Percentiles rank a stretch among this genome's conserved stretches.
Conservation (phyloP, 2,113 vertebrate genomes). For the Gymnarchus niloticus region DNA sequence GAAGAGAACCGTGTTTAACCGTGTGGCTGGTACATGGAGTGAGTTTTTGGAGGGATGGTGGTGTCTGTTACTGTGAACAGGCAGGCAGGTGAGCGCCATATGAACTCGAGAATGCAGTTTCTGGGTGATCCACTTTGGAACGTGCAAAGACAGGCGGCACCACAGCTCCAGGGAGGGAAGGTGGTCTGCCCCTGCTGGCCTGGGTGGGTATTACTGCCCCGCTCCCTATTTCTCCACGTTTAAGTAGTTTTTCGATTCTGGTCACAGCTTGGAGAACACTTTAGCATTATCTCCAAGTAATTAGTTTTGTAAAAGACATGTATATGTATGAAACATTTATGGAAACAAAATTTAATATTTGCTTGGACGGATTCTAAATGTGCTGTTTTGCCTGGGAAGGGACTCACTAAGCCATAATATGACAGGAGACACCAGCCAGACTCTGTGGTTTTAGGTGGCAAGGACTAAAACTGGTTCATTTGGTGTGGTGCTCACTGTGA, state of each 20-base stretch:
- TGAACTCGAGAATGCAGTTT: background rate
- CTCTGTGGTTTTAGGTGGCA: background rate
- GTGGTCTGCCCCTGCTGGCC: background rate
- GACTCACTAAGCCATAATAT: background rate
- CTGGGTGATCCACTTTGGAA: no score
- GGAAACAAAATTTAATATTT: background rate
- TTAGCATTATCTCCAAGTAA: background rate
- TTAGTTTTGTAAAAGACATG: background rate
- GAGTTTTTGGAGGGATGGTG: background rate
- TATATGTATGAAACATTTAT: background rate
- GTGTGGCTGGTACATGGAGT: background rate
- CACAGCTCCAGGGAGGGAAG: no score
- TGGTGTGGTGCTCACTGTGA: background rate
- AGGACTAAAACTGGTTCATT: background rate
- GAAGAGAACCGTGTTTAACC: background rate
- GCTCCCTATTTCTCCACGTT: background rate
- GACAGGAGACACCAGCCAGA: background rate
- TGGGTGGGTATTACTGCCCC: background rate
- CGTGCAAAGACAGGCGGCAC: no score
- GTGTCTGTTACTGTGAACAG: background rate
- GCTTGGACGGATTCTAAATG: background rate
- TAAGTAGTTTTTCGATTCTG: no score
- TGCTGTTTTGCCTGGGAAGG: constrained; percentile 1
- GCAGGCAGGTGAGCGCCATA: background rate
- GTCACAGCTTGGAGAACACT: background rate